These are phyloP conservation scores for Hydrozoanthus tunicans DNA, from an alignment of 64 coral and sea anemone species.

Conservation along the genomic window DNA sequence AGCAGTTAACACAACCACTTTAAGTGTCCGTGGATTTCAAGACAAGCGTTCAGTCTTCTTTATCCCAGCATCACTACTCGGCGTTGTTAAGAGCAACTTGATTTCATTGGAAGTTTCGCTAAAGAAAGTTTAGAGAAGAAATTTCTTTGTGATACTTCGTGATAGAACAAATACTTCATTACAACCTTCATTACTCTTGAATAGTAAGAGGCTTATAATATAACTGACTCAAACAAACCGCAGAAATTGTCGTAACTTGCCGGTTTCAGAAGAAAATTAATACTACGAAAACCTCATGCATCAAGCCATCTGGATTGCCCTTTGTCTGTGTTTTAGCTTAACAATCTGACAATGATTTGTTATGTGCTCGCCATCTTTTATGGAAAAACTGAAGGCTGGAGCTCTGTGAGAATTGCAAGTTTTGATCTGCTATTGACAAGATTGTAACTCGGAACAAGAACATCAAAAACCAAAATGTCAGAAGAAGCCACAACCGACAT, in stretches of 20 bases:
- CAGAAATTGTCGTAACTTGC: too few species aligned
- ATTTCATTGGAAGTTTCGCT: neutral
- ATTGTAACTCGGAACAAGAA: neutral
- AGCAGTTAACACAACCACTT: too few species aligned
- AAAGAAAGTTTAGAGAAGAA: neutral
- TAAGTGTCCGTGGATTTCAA: too few species aligned
- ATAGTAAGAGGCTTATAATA: too few species aligned
- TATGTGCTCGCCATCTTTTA: neutral
- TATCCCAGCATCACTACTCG: too few species aligned
- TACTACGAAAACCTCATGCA: too few species aligned
- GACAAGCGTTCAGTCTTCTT: too few species aligned
- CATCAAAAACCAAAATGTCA: neutral
- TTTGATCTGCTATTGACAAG: neutral
- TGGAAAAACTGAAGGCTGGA: neutral
- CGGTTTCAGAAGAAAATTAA: too few species aligned
- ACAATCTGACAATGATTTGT: too few species aligned
- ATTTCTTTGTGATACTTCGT: neutral
- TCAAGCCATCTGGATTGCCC: too few species aligned
- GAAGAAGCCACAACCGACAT: constrained; percentile 37
- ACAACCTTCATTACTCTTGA: neutral
- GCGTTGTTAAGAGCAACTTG: neutral
- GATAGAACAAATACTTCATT: neutral
- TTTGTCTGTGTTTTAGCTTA: too few species aligned
- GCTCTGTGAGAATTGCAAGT: neutral
- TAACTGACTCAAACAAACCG: too few species aligned